These are phyloP conservation scores for Chaetodon trifasciatus DNA, from an alignment of 2,797 vertebrate genomes.

Conservation along the genomic window DNA sequence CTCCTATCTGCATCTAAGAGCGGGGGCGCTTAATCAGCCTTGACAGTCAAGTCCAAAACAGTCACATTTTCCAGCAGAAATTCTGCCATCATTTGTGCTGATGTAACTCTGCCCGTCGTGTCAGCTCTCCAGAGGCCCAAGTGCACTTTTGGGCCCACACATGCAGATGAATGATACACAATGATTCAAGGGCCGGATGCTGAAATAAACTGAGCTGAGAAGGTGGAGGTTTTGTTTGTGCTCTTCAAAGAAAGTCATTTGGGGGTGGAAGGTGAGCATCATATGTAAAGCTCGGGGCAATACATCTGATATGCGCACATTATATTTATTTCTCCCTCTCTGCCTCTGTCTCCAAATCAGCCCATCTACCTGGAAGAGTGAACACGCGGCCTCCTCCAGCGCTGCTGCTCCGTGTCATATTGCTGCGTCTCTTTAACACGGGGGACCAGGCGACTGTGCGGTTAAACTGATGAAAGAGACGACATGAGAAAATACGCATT, in stretches of 20 bases:
- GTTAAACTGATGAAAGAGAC: slow-evolving; percentile 25
- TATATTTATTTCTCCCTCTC: slow-evolving; percentile 70
- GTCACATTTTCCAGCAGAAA: slow-evolving; percentile 24
- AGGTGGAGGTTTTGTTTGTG: background rate
- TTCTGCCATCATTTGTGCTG: slow-evolving; percentile 38
- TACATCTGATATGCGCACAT: slow-evolving; percentile 68
- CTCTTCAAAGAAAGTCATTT: slow-evolving; percentile 21
- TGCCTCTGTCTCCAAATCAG: slow-evolving; percentile 62
- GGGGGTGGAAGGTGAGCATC: slow-evolving; percentile 66
- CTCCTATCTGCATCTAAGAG: slow-evolving; percentile 58
- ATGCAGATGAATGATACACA: background rate
- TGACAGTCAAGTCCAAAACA: slow-evolving; percentile 68
- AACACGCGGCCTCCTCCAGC: slow-evolving; percentile 71
- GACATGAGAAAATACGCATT: slow-evolving; percentile 15
- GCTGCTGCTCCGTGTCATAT: slow-evolving; percentile 48
- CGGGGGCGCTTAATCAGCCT: slow-evolving; percentile 62
- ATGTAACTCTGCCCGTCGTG: slow-evolving; percentile 16
- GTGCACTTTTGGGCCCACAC: slow-evolving; percentile 14
- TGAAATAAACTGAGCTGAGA: background rate
- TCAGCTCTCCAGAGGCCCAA: slow-evolving; percentile 20
- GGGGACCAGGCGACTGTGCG: slow-evolving; percentile 24
- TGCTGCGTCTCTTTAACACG: slow-evolving; percentile 49
- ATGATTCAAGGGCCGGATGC: background rate
- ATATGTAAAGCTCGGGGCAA: slow-evolving; percentile 77
- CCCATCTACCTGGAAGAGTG: slow-evolving; percentile 82